Conservation (phyloP, 2,113 vertebrate species). For the Lethenteron reissneri region DNA sequence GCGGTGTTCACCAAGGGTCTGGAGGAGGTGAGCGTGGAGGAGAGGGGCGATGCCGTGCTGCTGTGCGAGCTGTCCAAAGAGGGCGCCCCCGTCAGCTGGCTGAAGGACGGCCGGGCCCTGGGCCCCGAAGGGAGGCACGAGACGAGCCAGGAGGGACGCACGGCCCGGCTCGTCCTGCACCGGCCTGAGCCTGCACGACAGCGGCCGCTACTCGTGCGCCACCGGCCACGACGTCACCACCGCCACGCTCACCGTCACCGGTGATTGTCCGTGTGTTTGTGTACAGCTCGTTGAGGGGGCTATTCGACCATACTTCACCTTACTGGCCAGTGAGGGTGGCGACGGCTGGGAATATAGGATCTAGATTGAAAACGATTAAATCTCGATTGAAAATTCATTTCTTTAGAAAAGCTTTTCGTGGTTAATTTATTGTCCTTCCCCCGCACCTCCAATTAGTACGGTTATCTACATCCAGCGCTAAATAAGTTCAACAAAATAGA, state of each 20-base stretch:
- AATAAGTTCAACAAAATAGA: too few species aligned
- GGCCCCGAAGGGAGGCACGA: conserved; percentile 37
- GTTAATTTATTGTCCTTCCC: too few species aligned
- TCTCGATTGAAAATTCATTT: too few species aligned
- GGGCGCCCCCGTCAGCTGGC: conserved; percentile 8
- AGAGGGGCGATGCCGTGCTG: conserved; percentile 6
- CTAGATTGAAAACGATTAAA: too few species aligned
- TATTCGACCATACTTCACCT: too few species aligned
- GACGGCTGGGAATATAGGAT: too few species aligned
- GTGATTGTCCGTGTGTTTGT: neutral
- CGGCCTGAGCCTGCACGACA: neutral
- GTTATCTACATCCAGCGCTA: too few species aligned
- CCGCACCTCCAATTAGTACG: too few species aligned
- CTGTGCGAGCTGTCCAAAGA: conserved; percentile 10
- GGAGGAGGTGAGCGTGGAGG: conserved; percentile 5
- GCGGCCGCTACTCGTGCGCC: neutral
- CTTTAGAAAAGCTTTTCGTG: too few species aligned
- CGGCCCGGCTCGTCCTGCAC: conserved; percentile 8
- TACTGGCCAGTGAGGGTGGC: too few species aligned
- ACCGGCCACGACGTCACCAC: neutral
- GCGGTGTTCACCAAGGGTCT: neutral
- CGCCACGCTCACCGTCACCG: neutral
- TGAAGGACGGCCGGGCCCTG: conserved; percentile 11
- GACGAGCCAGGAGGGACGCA: conserved; percentile 30
- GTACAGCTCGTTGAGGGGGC: too few species aligned